Conservation (phyloP, 2,888 invertebrate species). For the Shargacucullia verbasci region DNA sequence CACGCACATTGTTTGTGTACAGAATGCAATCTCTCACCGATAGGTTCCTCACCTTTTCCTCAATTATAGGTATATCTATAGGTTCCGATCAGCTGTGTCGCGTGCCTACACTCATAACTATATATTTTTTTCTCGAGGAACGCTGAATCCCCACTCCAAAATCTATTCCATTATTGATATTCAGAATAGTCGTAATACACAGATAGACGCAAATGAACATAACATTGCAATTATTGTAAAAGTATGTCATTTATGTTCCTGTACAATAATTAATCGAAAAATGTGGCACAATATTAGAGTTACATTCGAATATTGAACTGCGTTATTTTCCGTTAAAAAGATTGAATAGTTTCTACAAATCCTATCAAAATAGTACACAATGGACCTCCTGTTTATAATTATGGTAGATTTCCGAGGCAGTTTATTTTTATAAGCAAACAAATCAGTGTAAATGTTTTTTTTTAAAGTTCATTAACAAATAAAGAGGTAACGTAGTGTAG, state of each 20-base stretch:
- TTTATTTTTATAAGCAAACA: constrained; percentile 5
- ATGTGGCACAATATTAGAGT: not conserved
- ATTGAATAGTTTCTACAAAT: not conserved
- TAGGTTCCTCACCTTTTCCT: constrained; percentile 23
- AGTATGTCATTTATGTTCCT: no score
- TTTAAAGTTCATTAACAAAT: constrained; percentile 4
- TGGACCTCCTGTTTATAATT: constrained; percentile 9
- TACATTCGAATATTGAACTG: not conserved
- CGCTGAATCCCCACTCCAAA: not conserved
- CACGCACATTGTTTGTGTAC: constrained; percentile 34
- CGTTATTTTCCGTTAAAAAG: no score
- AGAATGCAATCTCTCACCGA: constrained; percentile 27
- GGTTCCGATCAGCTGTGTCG: not conserved
- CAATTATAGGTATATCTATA: constrained; percentile 4
- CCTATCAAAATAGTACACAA: constrained; percentile 1
- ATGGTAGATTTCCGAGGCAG: not conserved
- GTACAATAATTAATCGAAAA: no score
- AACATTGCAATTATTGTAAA: not conserved
- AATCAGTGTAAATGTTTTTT: constrained; percentile 1
- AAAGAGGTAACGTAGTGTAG: constrained; percentile 1
- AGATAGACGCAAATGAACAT: constrained; percentile 16
- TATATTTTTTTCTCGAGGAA: constrained; percentile 1
- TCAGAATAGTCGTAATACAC: constrained; percentile 30
- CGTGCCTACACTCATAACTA: no score
- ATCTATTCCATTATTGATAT: not conserved